Evolutionary conservation across 2,797 vertebrate species (phyloP).

Genomic region (Emydoidea blandingii): DNA sequence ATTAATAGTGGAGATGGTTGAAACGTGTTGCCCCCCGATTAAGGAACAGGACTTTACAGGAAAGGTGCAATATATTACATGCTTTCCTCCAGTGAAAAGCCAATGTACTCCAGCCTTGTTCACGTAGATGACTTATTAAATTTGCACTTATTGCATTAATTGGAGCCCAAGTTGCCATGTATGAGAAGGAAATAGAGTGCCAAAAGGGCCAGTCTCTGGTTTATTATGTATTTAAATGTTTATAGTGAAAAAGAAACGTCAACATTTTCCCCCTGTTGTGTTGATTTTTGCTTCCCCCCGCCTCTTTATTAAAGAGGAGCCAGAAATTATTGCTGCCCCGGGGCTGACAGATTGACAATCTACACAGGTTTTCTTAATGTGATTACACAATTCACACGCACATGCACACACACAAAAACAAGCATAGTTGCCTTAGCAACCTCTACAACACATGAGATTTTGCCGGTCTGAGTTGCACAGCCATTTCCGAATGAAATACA

Average conservation of each 20-base stretch:
- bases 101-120: not conserved
- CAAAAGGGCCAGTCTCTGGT: not conserved
- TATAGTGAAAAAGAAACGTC: accelerated
- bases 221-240: not conserved
- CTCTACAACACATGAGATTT: not conserved
- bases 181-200: not conserved
- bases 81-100: not conserved
- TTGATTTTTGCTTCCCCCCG: not conserved
- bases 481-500: not conserved
- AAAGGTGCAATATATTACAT: not conserved
- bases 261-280: not conserved
- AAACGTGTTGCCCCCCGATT: not conserved
- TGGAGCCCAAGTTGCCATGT: not conserved
- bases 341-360: conserved; percentile 4
- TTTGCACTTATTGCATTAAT: not conserved
- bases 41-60: not conserved
- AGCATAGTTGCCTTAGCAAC: not conserved
- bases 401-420: not conserved
- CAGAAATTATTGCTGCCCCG: conserved; percentile 23
- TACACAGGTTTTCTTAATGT: conserved; percentile 11
- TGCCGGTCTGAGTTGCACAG: not conserved
- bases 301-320: not conserved
- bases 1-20: not conserved
- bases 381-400: not conserved
- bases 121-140: not conserved